phyloP scores from a whole-genome alignment of 2,888 invertebrate species.

The Microctonus aethiopoides region DNA sequence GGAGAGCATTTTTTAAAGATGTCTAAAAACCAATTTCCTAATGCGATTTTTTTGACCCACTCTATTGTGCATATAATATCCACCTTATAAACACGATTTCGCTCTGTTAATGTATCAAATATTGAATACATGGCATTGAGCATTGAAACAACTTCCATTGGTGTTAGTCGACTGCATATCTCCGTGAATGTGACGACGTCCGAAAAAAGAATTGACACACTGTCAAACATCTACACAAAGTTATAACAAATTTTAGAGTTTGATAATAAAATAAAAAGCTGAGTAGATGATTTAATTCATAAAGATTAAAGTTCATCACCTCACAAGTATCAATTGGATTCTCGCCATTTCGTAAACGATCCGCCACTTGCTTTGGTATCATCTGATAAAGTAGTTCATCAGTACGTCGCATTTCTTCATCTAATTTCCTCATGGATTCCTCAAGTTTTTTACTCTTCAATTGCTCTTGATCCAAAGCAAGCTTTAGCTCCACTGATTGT shows the following conservation, averaged over 20 bases:
- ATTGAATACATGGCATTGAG: conserved; percentile 98
- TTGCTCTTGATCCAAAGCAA: conserved; percentile 96
- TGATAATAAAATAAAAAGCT: no score
- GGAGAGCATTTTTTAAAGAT: no score
- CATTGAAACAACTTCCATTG: conserved; percentile 98
- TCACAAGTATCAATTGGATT: conserved; percentile 97
- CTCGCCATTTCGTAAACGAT: conserved; percentile 91
- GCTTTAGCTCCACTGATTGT: conserved; percentile 94
- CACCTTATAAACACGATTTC: conserved; percentile 96
- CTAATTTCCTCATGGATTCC: conserved; percentile 95
- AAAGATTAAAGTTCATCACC: conserved; percentile 70
- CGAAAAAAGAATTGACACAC: conserved; percentile 95
- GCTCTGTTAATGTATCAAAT: conserved; percentile 93
- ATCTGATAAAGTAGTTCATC: conserved; percentile 97
- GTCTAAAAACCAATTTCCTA: no score
- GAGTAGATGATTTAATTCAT: neutral
- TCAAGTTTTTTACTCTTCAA: conserved; percentile 96
- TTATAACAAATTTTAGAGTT: neutral
- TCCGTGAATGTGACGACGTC: conserved; percentile 98
- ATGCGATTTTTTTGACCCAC: no score
- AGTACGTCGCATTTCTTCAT: conserved; percentile 95
- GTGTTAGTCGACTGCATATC: conserved; percentile 94
- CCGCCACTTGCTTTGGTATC: conserved; percentile 98
- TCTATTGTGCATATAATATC: no score
- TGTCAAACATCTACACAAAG: conserved; percentile 87